Evolutionary conservation across 1,140 invertebrate genomes (phyloP), one percentile per base, ranked within the genome.

Genomic region (Aculops lycopersici): DNA sequence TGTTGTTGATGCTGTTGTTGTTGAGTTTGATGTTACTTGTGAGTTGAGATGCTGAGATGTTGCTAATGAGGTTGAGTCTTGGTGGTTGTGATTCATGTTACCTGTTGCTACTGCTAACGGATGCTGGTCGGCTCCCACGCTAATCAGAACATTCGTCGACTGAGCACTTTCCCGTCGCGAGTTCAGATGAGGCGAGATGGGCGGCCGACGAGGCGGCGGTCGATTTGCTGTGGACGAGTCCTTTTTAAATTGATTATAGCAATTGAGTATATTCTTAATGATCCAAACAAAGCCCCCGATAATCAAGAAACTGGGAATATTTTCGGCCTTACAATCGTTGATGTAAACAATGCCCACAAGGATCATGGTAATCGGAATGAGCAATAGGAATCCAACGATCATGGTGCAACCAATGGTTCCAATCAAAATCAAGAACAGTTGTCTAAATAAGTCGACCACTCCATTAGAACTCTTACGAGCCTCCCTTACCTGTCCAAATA

Each of bases 401-500:
- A 35, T 12, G 12, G 31, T 35, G 12, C 12, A n/a, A n/a, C 31
- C 31, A 12, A 35, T n/a, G n/a, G 68, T 69, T 41, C 67, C 67
- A 39, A 69, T 49, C 15, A 70, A 49, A 21, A 70, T 57, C 19
- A 67, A 55, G 13, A 67, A 47, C 19, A 70, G 55, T 50, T 68
- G 68, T 47, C 65, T 64, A n/a, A 70, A 43, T 49, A 70, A 70
- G 45, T 69, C 65, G 17, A 67, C 52, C 43, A 67, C 51, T 35
- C 64, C 62, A 52, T 59, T 64, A 1, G 67, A 67, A 18, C 63
- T 55, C 49, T 63, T 64, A 43, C 62, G 60, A 0, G 63, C 66
- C 49, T 67, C 64, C 44, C 64, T 55, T n/a, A 71, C 63, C 50
- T 64, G 54, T 16, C 68, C 68, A 58, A 68, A 70, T 1, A 71